Base-by-base conservation (phyloP, 2,797 vertebrate species). In the Orientallactaga sibirica region DNA sequence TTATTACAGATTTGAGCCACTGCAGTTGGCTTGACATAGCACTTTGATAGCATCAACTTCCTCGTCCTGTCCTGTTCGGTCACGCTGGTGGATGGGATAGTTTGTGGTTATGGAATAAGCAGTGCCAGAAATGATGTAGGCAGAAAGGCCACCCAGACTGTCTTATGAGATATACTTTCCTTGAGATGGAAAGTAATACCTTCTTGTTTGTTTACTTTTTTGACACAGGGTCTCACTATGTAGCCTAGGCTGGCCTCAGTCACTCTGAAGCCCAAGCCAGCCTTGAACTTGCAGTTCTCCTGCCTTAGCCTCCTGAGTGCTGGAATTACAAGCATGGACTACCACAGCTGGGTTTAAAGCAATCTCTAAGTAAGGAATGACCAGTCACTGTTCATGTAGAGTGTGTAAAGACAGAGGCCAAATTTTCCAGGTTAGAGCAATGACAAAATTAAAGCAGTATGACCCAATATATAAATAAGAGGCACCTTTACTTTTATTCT, bases 21-120 rank as follows among this genome's bases (percentile, higher is more conserved):
- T 52, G 52, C 11, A 52, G 7, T 12, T 52, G 52, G 11, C 52
- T 52, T 52, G 52, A 27, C 41, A 43, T 16, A 14, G 58, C 43
- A 29, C 8, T 19, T 62, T 15, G 18, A 12, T 1, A 15, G 14
- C 0, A 24, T 27, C 9, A 18, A 14, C 5, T 3, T 29, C 22
- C 29, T 33, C 14, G 24, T 37, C 33, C 33, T 37, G 19, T 3
- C 4, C 5, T 6, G 25, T 5, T 33, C 70, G 18, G 25, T 7
- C 25, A 33, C 3, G 16, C n/a, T 1, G 24, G 52, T 0, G 9
- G 48, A 14, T 2, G 2, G 52, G 48, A 55, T 29, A 10, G 55
- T 20, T 66, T 64, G 7, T 16, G 3, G 29, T 66, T 0, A 4
- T 68, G 27, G 58, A 61, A 22, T n/a, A 5, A 33, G 11, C 18